Percentiles rank a stretch among this genome's conserved stretches.
These are phyloP conservation scores for Drosophila sp. DNA, from an alignment of 1,140 invertebrate genomes.

Conservation along the genomic window DNA sequence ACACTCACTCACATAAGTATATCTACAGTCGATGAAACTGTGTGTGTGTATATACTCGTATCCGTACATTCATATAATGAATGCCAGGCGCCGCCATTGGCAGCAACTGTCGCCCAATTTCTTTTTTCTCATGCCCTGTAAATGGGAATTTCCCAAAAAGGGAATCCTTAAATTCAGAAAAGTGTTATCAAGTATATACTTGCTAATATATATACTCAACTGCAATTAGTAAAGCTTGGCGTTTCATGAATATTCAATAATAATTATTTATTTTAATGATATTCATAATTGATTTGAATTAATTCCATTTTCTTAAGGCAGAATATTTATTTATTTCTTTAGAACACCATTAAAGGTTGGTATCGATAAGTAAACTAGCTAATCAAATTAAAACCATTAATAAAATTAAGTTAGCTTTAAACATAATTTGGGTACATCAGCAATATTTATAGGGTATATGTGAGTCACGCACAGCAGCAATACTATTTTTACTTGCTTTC, in stretches of 20 bases:
- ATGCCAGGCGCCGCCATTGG: constrained; percentile 68
- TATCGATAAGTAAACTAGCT: too few relatives aligned
- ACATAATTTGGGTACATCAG: background rate
- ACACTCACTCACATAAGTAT: constrained; percentile 17
- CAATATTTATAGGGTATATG: background rate
- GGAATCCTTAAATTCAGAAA: background rate
- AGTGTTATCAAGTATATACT: background rate
- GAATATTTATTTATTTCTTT: too few relatives aligned
- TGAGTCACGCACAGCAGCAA: background rate
- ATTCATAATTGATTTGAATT: too few relatives aligned
- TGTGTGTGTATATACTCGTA: constrained; percentile 4
- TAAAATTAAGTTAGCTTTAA: background rate
- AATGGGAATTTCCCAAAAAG: background rate
- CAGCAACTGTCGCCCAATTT: constrained; percentile 62
- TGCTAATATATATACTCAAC: too few relatives aligned
- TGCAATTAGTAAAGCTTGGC: too few relatives aligned
- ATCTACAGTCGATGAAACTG: background rate
- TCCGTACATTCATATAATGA: constrained; percentile 52
- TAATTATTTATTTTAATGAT: too few relatives aligned
- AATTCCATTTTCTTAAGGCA: too few relatives aligned
- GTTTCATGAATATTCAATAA: too few relatives aligned
- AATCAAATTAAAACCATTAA: too few relatives aligned
- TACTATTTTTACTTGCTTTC: constrained; percentile 12
- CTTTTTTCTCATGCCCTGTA: constrained; percentile 27
- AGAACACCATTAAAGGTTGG: too few relatives aligned